Base-by-base conservation (phyloP, 2,113 vertebrate species). In the Phycodurus eques region DNA sequence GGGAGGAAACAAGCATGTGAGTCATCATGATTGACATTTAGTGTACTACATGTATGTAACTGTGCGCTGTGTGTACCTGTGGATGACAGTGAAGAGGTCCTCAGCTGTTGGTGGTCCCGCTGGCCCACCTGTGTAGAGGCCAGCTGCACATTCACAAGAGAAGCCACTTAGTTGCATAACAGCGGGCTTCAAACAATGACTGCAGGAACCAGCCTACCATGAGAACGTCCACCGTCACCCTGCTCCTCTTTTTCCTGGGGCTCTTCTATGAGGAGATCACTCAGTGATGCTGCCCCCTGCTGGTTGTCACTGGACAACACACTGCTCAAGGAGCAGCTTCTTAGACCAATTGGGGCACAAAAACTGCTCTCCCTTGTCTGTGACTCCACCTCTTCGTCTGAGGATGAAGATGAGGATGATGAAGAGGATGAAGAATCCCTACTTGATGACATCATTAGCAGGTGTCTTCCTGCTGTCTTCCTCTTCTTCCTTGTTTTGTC, bases 21-120 rank as follows among this genome's bases (percentile, higher is more conserved):
- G 15, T 79, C 67, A 27, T 31, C 4, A 42, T 31, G 44, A 4
- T 27, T 1, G 9, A 31, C 4, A 8, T 9, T 15, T 19, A 0
- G 5, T n/a, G n/a, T 33, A 47, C 14, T 47, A 33, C 22, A 27
- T 22, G 8, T 33, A 20, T 11, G 3, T 4, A 3, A 33, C 42
- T 22, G 61, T 20, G 47, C 61, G 20, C 64, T 20, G 53, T 35
- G 27, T 11, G 14, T 79, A 98, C 98, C 96, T 98, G 94, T 99
- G 97, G 82, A 98, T 99, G 71, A 93, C 93, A 72, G 96, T 93
- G 73, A 99, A 99, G 67, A 99, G 93, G 84, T 99, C 98, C 76
- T 98, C 96, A 0, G 95, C 98, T 65, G 95, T 98, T 71, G 94
- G 94, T 7, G 93, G 93, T 83, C 85, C 89, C 19, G 33, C 85